A percentile compares a stretch with the other conserved stretches of the same genome.
phyloP scores from a whole-genome alignment of 2,888 invertebrate genomes.

The Harpalus rufipes region DNA sequence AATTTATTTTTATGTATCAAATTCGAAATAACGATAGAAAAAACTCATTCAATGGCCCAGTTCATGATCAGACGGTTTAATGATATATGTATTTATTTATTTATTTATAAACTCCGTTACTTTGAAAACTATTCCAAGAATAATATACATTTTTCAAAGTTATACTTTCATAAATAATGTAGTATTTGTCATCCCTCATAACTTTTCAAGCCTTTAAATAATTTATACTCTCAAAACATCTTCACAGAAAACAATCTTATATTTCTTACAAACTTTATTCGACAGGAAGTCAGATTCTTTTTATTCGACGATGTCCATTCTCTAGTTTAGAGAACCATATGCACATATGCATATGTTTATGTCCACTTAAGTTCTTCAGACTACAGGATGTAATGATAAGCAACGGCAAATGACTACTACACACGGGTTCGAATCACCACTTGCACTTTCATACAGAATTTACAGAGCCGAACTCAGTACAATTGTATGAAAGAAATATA shows the following conservation, averaged over 20 bases:
- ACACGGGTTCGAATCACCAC: neutral
- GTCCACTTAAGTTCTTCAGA: slow-evolving; percentile 10
- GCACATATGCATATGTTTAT: slow-evolving; percentile 16
- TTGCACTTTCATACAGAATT: neutral
- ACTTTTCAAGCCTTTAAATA: neutral
- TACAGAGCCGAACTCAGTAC: neutral
- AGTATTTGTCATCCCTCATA: neutral
- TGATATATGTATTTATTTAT: too few species aligned
- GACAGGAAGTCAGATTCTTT: neutral
- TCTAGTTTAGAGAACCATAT: neutral
- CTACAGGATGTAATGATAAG: slow-evolving; percentile 2
- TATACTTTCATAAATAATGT: neutral
- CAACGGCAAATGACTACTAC: neutral
- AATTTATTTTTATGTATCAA: too few species aligned
- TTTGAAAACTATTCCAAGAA: neutral
- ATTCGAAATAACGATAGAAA: too few species aligned
- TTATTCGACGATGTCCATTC: neutral
- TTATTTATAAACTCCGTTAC: too few species aligned
- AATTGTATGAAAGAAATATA: too few species aligned
- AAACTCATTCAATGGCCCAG: too few species aligned
- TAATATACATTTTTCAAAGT: neutral
- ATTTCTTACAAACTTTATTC: neutral
- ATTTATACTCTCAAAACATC: neutral
- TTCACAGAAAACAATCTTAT: neutral
- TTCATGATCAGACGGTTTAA: too few species aligned